Conservation (phyloP, 2,888 invertebrate species). For the Dicycla oo region DNA sequence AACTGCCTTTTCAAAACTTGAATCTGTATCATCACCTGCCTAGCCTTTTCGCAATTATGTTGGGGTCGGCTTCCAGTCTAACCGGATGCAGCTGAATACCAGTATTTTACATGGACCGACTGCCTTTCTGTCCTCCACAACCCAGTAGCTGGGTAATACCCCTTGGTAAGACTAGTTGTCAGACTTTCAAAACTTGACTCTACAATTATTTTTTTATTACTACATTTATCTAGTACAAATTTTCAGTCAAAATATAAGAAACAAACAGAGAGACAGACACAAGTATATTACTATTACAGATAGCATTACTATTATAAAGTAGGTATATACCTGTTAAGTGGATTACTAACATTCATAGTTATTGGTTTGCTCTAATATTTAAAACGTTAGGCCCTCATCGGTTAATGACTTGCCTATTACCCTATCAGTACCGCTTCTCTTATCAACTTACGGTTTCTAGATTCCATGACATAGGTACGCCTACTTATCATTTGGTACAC, state of each 20-base stretch:
- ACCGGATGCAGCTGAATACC: too few relatives aligned
- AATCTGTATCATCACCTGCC: too few relatives aligned
- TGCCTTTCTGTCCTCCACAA: too few relatives aligned
- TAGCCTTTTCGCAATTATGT: too few relatives aligned
- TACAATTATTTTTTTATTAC: neutral
- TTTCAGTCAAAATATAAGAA: neutral
- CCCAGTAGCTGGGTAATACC: too few relatives aligned
- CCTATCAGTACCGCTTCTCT: slow-evolving; percentile 13
- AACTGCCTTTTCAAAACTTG: neutral
- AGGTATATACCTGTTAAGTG: neutral
- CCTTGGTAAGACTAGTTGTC: too few relatives aligned
- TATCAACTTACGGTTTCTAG: slow-evolving; percentile 33
- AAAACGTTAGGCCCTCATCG: slow-evolving; percentile 23
- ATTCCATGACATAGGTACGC: neutral
- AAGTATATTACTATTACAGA: too few relatives aligned
- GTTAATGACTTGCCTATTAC: slow-evolving; percentile 22
- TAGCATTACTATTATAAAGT: neutral
- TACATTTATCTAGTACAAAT: neutral
- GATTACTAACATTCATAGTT: slow-evolving; percentile 38
- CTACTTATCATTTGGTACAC: slow-evolving; percentile 8
- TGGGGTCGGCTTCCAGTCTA: too few relatives aligned
- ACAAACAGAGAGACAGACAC: neutral
- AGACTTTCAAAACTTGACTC: neutral
- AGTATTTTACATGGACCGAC: too few relatives aligned
- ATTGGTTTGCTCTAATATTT: slow-evolving; percentile 25